phyloP scores from a whole-genome alignment of 1,140 invertebrate species.

The Saccostrea cuccullata region DNA sequence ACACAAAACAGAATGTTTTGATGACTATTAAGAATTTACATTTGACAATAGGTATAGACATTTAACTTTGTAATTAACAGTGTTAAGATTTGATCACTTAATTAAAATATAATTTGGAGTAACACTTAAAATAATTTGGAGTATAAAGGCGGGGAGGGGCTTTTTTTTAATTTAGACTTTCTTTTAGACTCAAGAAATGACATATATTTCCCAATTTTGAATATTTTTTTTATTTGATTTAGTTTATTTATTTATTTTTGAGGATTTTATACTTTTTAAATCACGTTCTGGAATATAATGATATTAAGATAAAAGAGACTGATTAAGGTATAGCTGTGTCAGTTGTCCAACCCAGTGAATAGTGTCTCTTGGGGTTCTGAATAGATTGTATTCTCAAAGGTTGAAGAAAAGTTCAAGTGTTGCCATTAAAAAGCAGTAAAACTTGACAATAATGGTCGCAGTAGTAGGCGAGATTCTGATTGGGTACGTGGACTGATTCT shows the following conservation, averaged over 20 bases:
- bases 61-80: too few relatives aligned
- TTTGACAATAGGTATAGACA: too few relatives aligned
- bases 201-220: too few relatives aligned
- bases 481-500: not conserved
- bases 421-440: conserved; percentile 21
- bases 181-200: too few relatives aligned
- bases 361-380: not conserved
- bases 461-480: not conserved
- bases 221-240: not conserved
- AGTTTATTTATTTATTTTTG: not conserved
- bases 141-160: too few relatives aligned
- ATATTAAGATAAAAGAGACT: not conserved
- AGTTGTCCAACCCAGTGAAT: not conserved
- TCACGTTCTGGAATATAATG: not conserved
- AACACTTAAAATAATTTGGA: too few relatives aligned
- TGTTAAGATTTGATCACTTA: too few relatives aligned
- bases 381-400: conserved; percentile 17
- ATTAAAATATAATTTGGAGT: too few relatives aligned
- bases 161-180: too few relatives aligned
- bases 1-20: too few relatives aligned
- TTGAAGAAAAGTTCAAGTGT: conserved; percentile 37
- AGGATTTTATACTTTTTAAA: not conserved
- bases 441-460: conserved; percentile 16
- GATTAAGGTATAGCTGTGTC: not conserved
- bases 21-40: too few relatives aligned